phyloP scores from a whole-genome alignment of 2,888 invertebrate genomes.

The Drosophila paucipuncta region DNA sequence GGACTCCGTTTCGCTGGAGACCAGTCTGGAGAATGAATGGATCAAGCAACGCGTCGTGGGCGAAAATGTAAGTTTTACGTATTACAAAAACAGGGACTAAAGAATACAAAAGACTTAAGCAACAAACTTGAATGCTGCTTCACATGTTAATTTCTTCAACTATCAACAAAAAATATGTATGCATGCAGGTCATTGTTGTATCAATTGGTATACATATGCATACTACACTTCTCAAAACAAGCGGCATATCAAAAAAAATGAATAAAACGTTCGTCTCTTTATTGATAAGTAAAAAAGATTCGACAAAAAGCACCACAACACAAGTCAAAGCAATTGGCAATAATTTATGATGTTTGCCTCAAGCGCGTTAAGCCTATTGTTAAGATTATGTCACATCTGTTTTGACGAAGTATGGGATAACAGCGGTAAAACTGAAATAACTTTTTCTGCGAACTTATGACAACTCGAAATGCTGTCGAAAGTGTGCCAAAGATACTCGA shows the following conservation, averaged over 20 bases:
- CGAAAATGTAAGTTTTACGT: conserved; percentile 89
- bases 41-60: conserved; percentile 92
- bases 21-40: conserved; percentile 94
- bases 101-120: conserved; percentile 14
- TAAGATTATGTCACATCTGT: conserved; percentile 61
- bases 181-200: conserved; percentile 18
- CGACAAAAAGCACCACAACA: conserved; percentile 12
- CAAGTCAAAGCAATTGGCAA: conserved; percentile 36
- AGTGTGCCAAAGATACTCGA: conserved; percentile 38
- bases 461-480: conserved; percentile 26
- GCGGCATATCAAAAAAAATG: conserved; percentile 34
- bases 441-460: conserved; percentile 33
- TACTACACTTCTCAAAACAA: conserved; percentile 9
- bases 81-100: background rate
- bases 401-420: conserved; percentile 40
- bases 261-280: conserved; percentile 29
- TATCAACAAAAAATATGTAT: background rate
- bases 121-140: conserved; percentile 5
- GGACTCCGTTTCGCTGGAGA: conserved; percentile 95
- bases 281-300: background rate
- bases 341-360: conserved; percentile 47
- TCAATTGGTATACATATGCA: conserved; percentile 17
- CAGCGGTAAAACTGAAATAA: conserved; percentile 35
- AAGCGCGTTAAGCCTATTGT: conserved; percentile 35
- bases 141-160: background rate